These are phyloP conservation scores for Protodeltote pygarga DNA, from an alignment of 2,888 invertebrate genomes.

Conservation along the genomic window DNA sequence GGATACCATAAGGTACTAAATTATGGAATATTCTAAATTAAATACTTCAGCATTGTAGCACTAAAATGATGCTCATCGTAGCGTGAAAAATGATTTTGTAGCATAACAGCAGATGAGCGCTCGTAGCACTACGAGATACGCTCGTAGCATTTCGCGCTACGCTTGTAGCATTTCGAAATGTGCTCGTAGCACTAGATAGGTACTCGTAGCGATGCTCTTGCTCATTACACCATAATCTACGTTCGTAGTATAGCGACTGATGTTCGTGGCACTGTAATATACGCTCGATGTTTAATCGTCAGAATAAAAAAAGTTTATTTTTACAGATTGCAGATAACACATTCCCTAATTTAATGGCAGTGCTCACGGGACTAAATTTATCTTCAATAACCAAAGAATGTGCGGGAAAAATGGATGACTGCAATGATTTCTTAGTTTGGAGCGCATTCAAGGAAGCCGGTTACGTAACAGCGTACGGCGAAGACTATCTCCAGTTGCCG, in stretches of 20 bases:
- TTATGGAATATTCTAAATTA: neutral
- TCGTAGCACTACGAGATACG: too few species aligned
- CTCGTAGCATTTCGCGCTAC: too few species aligned
- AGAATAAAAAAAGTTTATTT: neutral
- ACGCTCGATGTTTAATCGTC: neutral
- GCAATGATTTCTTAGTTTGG: conserved; percentile 93
- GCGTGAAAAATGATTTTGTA: too few species aligned
- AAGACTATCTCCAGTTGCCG: conserved; percentile 90
- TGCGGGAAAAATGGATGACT: conserved; percentile 84
- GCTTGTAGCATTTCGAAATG: too few species aligned
- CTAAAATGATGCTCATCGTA: too few species aligned
- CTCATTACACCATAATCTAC: too few species aligned
- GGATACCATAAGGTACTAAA: conserved; percentile 90
- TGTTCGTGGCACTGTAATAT: too few species aligned
- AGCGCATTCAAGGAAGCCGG: conserved; percentile 89
- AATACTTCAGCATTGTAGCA: neutral
- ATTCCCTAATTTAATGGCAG: conserved; percentile 95
- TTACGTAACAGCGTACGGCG: conserved; percentile 93
- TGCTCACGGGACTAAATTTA: conserved; percentile 90
- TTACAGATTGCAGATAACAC: conserved; percentile 94
- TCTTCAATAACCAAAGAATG: conserved; percentile 83
- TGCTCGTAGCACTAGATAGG: too few species aligned
- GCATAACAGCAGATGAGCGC: too few species aligned
- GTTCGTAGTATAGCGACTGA: too few species aligned
- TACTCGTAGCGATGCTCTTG: too few species aligned